Percentiles rank a stretch among this genome's conserved stretches.
Evolutionary conservation across 2,113 vertebrate genomes (phyloP).

Genomic region (Spheniscus mendiculus): DNA sequence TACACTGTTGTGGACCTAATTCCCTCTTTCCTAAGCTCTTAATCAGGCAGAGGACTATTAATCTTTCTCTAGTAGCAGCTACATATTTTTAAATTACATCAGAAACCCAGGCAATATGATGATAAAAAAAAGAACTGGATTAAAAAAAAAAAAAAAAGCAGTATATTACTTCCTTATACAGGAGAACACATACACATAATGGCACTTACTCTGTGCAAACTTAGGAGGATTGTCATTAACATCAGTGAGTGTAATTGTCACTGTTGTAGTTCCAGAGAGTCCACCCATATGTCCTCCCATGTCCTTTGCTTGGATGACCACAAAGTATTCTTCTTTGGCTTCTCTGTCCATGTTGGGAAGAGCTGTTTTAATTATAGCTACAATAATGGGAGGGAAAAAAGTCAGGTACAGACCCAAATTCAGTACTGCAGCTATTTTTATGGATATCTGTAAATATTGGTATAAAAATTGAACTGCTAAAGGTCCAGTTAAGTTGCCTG

Average conservation of each 20-base stretch:
- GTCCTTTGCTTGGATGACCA: conserved; percentile 98
- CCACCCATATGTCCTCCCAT: conserved; percentile 99
- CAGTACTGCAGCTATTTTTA: not conserved
- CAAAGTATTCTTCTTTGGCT: conserved; percentile 95
- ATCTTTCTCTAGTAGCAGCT: not conserved
- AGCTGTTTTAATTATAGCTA: conserved; percentile 96
- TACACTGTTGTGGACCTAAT: not conserved
- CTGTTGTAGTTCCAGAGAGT: conserved; percentile 94
- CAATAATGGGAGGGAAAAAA: conserved; percentile 11
- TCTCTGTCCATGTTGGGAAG: conserved; percentile 98
- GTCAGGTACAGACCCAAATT: not conserved
- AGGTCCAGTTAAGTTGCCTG: not conserved
- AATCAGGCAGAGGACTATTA: not conserved
- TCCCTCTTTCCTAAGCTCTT: not conserved
- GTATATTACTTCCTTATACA: not conserved
- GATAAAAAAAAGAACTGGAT: not conserved
- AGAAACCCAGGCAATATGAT: not conserved
- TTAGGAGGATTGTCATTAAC: conserved; percentile 98
- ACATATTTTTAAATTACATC: not conserved
- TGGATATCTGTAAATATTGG: not conserved
- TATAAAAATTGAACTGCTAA: not conserved
- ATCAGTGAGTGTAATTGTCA: conserved; percentile 93
- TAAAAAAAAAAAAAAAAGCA: not conserved
- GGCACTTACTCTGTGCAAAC: conserved; percentile 93
- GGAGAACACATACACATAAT: not conserved